Evolutionary conservation across 2,113 vertebrate genomes (phyloP).

Genomic region (Ifrita kowaldi): DNA sequence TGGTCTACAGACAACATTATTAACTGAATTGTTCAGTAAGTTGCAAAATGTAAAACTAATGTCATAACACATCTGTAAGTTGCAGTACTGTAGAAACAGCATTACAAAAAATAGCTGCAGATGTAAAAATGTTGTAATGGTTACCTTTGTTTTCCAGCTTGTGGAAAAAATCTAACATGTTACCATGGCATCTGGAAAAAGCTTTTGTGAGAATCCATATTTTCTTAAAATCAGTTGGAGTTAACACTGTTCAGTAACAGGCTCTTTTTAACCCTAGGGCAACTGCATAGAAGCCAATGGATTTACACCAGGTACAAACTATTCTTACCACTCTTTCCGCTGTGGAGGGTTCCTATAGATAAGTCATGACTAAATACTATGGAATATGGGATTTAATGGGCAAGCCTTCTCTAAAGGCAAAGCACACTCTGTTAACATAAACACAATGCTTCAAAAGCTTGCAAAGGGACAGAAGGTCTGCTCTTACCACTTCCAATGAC

Average conservation of each 20-base stretch:
- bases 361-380: background rate
- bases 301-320: background rate
- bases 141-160: background rate
- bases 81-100: background rate
- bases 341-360: background rate
- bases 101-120: background rate
- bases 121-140: background rate
- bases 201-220: background rate
- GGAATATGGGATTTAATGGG: background rate
- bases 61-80: background rate
- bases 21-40: background rate
- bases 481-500: constrained; percentile 87
- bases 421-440: background rate
- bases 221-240: background rate
- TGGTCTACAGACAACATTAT: background rate
- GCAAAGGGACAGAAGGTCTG: background rate
- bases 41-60: background rate
- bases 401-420: background rate
- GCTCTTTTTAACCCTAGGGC: background rate
- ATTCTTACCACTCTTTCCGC: background rate
- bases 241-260: background rate
- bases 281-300: background rate
- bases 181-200: background rate
- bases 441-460: background rate
- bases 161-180: background rate